These are phyloP conservation scores for Mobula hypostoma DNA, from an alignment of 2,113 vertebrate species.

Conservation along the genomic window DNA sequence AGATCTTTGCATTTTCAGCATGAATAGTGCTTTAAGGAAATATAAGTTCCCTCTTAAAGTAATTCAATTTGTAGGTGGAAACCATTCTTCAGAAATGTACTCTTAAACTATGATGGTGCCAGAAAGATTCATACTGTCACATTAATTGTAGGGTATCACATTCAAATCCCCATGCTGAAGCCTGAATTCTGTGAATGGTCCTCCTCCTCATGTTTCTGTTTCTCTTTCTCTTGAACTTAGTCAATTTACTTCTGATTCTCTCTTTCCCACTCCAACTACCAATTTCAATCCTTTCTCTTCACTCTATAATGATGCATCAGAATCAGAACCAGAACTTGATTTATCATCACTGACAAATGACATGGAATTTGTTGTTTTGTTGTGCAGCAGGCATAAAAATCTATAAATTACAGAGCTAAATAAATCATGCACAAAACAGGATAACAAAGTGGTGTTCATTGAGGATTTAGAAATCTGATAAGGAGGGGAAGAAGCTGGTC, in stretches of 20 bases:
- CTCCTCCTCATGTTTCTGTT: slow-evolving; percentile 1
- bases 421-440: too few relatives aligned
- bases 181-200: slow-evolving; percentile 26
- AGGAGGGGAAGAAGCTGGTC: too few relatives aligned
- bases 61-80: not conserved
- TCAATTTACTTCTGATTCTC: not conserved
- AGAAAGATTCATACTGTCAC: slow-evolving; percentile 21
- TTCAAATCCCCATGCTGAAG: not conserved
- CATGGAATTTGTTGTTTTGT: too few relatives aligned
- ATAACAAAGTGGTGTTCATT: too few relatives aligned
- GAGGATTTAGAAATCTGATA: too few relatives aligned
- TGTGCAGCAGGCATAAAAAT: too few relatives aligned
- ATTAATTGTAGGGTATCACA: slow-evolving; percentile 13
- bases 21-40: slow-evolving; percentile 1
- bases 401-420: too few relatives aligned
- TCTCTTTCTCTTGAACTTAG: slow-evolving; percentile 2
- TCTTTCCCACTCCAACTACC: not conserved
- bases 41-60: not conserved
- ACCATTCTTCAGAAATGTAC: not conserved
- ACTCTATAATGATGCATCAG: not conserved
- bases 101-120: not conserved
- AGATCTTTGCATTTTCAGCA: not conserved
- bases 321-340: too few relatives aligned
- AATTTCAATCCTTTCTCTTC: not conserved
- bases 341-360: too few relatives aligned